Conservation (phyloP, 2,888 invertebrate genomes). For the Exephanes ischioxanthus region DNA sequence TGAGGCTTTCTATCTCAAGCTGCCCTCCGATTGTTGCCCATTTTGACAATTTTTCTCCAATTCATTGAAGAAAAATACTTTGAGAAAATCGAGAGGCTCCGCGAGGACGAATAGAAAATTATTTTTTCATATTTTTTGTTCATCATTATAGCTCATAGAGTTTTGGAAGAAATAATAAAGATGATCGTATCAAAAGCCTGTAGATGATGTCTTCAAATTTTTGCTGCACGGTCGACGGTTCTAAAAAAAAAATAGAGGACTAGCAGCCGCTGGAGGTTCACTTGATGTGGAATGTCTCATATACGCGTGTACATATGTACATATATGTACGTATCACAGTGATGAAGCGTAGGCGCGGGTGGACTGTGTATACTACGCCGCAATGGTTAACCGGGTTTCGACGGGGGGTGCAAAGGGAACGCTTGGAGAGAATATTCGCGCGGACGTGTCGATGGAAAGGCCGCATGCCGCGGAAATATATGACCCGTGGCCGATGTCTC, state of each 20-base stretch:
- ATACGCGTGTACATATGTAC: background rate
- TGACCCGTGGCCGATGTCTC: conserved; percentile 77
- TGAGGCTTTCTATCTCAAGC: conserved; percentile 19
- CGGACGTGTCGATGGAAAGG: conserved; percentile 75
- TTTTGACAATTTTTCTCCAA: background rate
- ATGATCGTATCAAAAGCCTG: too few relatives aligned
- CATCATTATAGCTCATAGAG: too few relatives aligned
- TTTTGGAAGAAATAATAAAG: background rate
- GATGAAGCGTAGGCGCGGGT: conserved; percentile 11
- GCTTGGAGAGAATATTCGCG: conserved; percentile 53
- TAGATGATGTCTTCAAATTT: background rate
- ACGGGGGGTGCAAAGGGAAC: conserved; percentile 2
- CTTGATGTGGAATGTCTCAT: conserved; percentile 2
- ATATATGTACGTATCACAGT: background rate
- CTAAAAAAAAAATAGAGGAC: background rate
- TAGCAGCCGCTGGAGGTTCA: background rate
- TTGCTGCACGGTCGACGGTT: background rate
- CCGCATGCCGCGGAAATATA: conserved; percentile 80
- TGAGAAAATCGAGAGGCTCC: background rate
- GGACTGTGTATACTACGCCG: conserved; percentile 8
- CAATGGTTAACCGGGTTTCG: conserved; percentile 34
- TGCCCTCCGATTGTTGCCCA: background rate
- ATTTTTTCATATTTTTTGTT: background rate
- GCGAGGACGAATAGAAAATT: background rate
- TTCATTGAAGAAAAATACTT: background rate